Conservation (phyloP, 2,888 invertebrate genomes). For the Rhamnusium bicolor region DNA sequence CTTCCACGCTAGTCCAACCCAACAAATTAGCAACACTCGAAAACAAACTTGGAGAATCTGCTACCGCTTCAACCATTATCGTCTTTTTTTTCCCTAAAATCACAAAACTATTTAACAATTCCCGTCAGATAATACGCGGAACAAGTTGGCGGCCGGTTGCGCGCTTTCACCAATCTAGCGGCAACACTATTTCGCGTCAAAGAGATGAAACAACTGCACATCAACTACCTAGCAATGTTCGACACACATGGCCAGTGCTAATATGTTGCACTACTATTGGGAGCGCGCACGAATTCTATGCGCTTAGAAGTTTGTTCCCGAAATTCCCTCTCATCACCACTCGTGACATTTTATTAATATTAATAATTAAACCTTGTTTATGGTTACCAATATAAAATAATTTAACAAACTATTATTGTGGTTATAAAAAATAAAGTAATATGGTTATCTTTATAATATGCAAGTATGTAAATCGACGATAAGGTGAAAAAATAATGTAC, state of each 20-base stretch:
- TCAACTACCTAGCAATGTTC: slow-evolving; percentile 36
- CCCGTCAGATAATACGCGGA: background rate
- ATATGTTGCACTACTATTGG: slow-evolving; percentile 11
- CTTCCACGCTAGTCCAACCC: slow-evolving; percentile 55
- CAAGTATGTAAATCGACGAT: slow-evolving; percentile 21
- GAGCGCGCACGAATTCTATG: background rate
- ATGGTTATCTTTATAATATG: slow-evolving; percentile 22
- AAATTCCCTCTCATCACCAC: background rate
- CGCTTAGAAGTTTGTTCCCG: background rate
- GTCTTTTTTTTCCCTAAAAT: background rate
- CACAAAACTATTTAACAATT: background rate
- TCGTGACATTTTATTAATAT: background rate
- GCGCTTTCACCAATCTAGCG: slow-evolving; percentile 4
- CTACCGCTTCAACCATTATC: slow-evolving; percentile 51
- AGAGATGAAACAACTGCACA: slow-evolving; percentile 52
- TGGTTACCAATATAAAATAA: slow-evolving; percentile 5
- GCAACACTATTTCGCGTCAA: background rate
- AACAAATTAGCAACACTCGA: slow-evolving; percentile 62
- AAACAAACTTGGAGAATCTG: slow-evolving; percentile 60
- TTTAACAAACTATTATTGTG: slow-evolving; percentile 6
- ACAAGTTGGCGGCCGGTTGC: no score
- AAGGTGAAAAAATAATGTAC: background rate
- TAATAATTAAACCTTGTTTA: slow-evolving; percentile 3
- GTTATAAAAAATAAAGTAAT: slow-evolving; percentile 7
- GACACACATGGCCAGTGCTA: slow-evolving; percentile 37